A percentile compares a stretch with the other conserved stretches of the same genome.
phyloP scores from a whole-genome alignment of 2,888 invertebrate species.

The Caenorhabditis sp. region DNA sequence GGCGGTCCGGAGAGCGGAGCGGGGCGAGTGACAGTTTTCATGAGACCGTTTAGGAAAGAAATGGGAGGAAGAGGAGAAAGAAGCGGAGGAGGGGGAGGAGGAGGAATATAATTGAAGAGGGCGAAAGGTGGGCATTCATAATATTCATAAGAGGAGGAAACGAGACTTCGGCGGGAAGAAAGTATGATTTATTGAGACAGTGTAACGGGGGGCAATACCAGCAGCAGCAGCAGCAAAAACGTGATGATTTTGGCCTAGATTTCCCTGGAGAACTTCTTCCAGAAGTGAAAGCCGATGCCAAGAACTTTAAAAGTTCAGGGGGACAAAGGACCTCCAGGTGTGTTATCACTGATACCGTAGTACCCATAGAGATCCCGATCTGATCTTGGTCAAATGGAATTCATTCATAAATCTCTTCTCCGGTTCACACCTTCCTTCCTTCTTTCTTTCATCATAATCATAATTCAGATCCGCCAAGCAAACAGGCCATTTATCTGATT shows the following conservation, averaged over 20 bases:
- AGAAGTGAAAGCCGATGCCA: neutral
- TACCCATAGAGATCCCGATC: neutral
- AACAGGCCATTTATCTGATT: conserved; percentile 21
- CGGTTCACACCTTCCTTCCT: too few relatives aligned
- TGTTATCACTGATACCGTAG: too few relatives aligned
- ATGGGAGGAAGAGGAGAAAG: neutral
- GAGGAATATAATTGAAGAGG: conserved; percentile 3
- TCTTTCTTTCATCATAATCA: conserved; percentile 7
- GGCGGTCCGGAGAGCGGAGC: conserved; percentile 17
- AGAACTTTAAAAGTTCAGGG: neutral
- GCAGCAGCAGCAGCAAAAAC: conserved; percentile 13
- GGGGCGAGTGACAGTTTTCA: conserved; percentile 18
- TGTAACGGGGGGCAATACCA: too few relatives aligned
- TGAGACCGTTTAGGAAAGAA: conserved; percentile 50
- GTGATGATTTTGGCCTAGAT: conserved; percentile 20
- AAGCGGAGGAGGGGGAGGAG: conserved; percentile 4
- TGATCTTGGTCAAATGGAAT: neutral
- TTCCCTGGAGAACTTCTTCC: neutral
- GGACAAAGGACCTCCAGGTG: too few relatives aligned
- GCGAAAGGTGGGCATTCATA: conserved; percentile 12
- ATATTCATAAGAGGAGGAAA: conserved; percentile 22
- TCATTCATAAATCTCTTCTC: neutral
- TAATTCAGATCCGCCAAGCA: conserved; percentile 18
- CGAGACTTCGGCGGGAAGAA: conserved; percentile 10
- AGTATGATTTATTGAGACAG: conserved; percentile 59